Evolutionary conservation across 2,113 vertebrate genomes (phyloP).

Genomic region (Pollachius pollachius): DNA sequence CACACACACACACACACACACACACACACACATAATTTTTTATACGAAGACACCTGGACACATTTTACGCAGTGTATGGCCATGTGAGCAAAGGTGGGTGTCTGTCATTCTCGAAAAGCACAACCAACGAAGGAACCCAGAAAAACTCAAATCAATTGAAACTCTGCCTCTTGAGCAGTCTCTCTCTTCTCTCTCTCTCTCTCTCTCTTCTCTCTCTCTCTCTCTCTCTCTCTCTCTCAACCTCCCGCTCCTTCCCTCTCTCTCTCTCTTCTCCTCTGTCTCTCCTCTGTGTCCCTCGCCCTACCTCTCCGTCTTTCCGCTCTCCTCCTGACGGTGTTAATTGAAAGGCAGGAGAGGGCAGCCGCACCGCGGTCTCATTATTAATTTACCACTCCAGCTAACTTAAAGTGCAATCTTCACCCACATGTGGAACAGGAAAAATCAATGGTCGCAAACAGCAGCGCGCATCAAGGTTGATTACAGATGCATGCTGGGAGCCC

Average conservation of each 20-base stretch:
- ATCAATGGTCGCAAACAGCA: slow-evolving; percentile 81
- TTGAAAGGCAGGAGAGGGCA: slow-evolving; percentile 81
- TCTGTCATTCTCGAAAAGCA: no score
- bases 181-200: no score
- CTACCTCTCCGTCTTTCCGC: slow-evolving; percentile 52
- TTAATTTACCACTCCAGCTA: slow-evolving; percentile 84
- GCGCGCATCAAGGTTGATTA: slow-evolving; percentile 71
- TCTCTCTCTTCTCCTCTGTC: not conserved
- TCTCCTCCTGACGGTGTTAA: slow-evolving; percentile 76
- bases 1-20: no score
- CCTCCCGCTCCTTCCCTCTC: not conserved
- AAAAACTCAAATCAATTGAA: slow-evolving; percentile 42
- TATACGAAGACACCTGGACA: no score
- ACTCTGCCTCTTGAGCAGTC: slow-evolving; percentile 43
- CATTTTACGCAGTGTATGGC: no score
- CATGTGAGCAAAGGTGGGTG: no score
- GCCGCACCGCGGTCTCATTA: slow-evolving; percentile 80
- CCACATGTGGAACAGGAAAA: slow-evolving; percentile 82
- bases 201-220: no score
- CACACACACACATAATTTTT: no score
- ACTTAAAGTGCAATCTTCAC: slow-evolving; percentile 85
- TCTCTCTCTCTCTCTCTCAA: slow-evolving; percentile 23
- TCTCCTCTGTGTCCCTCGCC: not conserved
- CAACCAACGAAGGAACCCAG: no score
- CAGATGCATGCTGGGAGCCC: slow-evolving; percentile 58